Percentiles rank a stretch among this genome's conserved stretches.
These are phyloP conservation scores for Drosophila parthenogenetica DNA, from an alignment of 2,888 invertebrate genomes.

Conservation along the genomic window DNA sequence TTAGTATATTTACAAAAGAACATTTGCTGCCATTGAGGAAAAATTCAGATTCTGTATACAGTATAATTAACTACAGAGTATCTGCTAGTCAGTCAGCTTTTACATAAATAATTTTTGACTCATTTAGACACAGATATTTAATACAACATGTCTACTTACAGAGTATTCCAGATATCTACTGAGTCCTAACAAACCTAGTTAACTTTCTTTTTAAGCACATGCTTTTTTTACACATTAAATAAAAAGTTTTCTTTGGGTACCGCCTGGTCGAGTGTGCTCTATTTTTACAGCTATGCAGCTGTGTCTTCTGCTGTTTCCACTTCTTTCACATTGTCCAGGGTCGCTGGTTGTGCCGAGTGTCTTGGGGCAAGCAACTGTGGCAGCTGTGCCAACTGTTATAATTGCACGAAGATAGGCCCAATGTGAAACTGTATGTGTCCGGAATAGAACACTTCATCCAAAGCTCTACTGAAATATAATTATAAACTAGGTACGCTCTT, in stretches of 20 bases:
- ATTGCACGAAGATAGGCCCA: constrained; percentile 27
- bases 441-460: constrained; percentile 3
- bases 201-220: neutral
- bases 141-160: no score
- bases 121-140: no score
- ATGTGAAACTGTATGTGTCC: neutral
- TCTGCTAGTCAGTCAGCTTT: no score
- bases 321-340: neutral
- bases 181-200: no score
- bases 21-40: no score
- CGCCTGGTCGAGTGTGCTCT: neutral
- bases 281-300: neutral
- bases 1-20: no score
- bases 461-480: neutral
- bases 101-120: no score
- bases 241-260: neutral
- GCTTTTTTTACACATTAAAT: neutral
- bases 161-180: no score
- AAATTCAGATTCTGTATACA: no score
- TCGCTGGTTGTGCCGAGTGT: neutral
- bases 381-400: constrained; percentile 13
- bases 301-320: neutral
- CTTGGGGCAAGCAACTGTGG: neutral
- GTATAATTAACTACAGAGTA: no score
- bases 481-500: neutral